Conservation (phyloP, 37 sponge, comb jelly and placozoan species). For the Theonella swinhoei region DNA sequence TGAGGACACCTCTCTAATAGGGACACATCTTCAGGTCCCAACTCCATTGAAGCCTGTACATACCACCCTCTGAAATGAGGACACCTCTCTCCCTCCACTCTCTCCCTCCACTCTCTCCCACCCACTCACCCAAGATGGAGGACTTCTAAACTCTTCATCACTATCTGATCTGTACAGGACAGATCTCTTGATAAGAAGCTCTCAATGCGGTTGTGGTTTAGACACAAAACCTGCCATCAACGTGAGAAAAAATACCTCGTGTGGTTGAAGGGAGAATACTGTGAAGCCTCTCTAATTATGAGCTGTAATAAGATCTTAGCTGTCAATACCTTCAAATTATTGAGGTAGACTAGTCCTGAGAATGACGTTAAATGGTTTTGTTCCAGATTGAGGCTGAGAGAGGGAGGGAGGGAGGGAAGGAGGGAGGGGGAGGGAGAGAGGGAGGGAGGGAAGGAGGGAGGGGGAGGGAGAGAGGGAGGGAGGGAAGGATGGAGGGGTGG, state of each 20-base stretch:
- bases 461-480: not conserved
- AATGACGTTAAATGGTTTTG: conserved; percentile 89
- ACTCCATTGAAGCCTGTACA: too few species aligned
- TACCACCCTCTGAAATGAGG: too few species aligned
- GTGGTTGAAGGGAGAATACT: too few species aligned
- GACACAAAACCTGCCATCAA: conserved; percentile 86
- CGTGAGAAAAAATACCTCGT: not conserved
- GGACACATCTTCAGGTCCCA: too few species aligned
- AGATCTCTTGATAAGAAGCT: conserved; percentile 12
- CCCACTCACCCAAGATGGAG: conserved; percentile 90
- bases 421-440: not conserved
- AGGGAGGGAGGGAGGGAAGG: not conserved
- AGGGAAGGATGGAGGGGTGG: not conserved
- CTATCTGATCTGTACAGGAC: not conserved
- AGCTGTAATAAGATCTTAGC: too few species aligned
- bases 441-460: not conserved
- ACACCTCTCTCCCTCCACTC: too few species aligned
- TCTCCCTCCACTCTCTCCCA: too few species aligned
- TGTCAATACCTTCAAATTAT: conserved; percentile 79
- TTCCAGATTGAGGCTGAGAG: conserved; percentile 90
- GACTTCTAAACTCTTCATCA: conserved; percentile 79
- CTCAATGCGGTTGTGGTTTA: conserved; percentile 92
- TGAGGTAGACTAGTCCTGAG: conserved; percentile 80
- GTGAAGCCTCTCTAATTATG: too few species aligned
- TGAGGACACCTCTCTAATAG: too few species aligned